Percentiles rank a stretch among this genome's conserved stretches.
Conservation (phyloP, 1,140 invertebrate species). For the Drosophila neocordata region DNA sequence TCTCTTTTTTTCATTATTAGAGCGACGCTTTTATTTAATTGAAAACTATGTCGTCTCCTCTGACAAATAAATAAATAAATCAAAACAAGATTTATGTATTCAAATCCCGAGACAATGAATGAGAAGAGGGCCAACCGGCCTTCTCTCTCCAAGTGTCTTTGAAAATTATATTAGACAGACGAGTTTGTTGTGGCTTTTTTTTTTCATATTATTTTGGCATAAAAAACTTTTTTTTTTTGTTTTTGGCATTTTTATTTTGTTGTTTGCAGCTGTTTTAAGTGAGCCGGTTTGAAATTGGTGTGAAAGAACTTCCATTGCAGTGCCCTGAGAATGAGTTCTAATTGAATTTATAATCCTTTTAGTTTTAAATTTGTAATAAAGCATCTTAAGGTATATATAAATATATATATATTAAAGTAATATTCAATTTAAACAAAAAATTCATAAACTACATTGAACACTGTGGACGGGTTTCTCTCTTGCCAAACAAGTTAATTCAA, state of each 20-base stretch:
- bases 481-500: neutral
- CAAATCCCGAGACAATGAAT: slow-evolving; percentile 54
- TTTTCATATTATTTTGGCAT: slow-evolving; percentile 38
- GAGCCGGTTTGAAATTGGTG: slow-evolving; percentile 53
- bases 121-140: slow-evolving; percentile 19
- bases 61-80: slow-evolving; percentile 52
- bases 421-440: no score
- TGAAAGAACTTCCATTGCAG: slow-evolving; percentile 8
- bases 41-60: slow-evolving; percentile 48
- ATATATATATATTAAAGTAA: no score
- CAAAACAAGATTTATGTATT: slow-evolving; percentile 69
- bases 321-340: neutral
- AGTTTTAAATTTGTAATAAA: no score
- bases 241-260: slow-evolving; percentile 13
- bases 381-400: no score
- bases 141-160: slow-evolving; percentile 42
- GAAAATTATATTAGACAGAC: slow-evolving; percentile 58
- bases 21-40: slow-evolving; percentile 48
- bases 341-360: slow-evolving; percentile 26
- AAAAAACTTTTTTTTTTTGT: slow-evolving; percentile 33
- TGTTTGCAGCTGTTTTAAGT: slow-evolving; percentile 61
- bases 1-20: slow-evolving; percentile 18
- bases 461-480: no score
- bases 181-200: slow-evolving; percentile 15
- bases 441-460: neutral